These are phyloP conservation scores for Hydrophis major DNA, from an alignment of 2,797 vertebrate genomes.

Conservation along the genomic window DNA sequence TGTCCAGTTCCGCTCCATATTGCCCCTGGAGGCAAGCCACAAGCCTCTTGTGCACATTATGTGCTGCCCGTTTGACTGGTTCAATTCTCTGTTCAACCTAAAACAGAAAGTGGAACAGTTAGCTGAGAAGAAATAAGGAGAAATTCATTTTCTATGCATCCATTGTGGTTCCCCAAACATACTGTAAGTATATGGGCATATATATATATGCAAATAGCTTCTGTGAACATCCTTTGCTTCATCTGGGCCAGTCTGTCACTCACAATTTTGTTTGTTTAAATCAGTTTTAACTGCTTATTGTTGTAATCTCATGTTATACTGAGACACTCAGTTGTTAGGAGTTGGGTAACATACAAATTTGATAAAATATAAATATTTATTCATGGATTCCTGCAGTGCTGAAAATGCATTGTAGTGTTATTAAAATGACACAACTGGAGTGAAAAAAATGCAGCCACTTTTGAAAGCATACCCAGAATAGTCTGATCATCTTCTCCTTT, in stretches of 20 bases:
- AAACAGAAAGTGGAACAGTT: not conserved
- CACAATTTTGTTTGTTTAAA: not conserved
- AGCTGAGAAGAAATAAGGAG: not conserved
- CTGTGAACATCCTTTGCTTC: not conserved
- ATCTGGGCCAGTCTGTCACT: not conserved
- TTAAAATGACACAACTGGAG: not conserved
- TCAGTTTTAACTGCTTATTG: not conserved
- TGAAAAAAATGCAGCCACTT: not conserved
- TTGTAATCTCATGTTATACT: not conserved
- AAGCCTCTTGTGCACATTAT: constrained; percentile 89
- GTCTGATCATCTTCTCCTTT: not conserved
- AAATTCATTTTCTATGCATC: not conserved
- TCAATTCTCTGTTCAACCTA: constrained; percentile 95
- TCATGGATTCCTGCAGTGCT: not conserved
- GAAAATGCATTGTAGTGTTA: not conserved
- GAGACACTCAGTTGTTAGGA: not conserved
- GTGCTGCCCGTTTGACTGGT: constrained; percentile 86
- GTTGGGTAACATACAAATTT: not conserved
- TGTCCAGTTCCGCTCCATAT: constrained; percentile 85
- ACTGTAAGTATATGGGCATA: not conserved
- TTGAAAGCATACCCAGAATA: not conserved
- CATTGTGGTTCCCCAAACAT: not conserved
- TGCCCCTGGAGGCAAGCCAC: constrained; percentile 89
- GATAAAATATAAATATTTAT: not conserved
- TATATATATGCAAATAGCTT: not conserved